phyloP scores from a whole-genome alignment of 2,888 invertebrate genomes.

The Limnephilus auricula region DNA sequence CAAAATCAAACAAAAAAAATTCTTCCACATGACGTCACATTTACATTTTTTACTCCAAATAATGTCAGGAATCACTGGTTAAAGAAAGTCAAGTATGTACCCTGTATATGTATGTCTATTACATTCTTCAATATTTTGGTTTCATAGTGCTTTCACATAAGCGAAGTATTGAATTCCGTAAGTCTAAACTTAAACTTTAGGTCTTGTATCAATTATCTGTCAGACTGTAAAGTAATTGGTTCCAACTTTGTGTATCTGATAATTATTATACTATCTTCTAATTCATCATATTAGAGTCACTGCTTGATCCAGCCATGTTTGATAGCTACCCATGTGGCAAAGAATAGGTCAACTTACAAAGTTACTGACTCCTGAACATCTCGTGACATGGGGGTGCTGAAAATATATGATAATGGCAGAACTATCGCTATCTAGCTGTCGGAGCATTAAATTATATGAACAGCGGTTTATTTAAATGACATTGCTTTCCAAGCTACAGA shows the following conservation, averaged over 20 bases:
- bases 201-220: background rate
- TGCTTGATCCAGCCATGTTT: background rate
- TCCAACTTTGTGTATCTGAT: background rate
- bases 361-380: background rate
- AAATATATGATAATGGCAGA: background rate
- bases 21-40: no score
- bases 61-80: no score
- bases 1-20: no score
- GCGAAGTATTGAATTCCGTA: no score
- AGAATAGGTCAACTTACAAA: background rate
- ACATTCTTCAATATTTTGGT: background rate
- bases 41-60: no score
- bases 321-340: background rate
- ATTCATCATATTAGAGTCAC: background rate
- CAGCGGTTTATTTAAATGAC: background rate
- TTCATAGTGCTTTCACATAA: no score
- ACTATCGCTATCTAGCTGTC: background rate
- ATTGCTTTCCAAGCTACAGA: slow-evolving; percentile 48
- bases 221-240: background rate
- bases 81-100: no score
- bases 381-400: background rate
- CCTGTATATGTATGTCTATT: background rate
- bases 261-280: background rate
- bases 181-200: no score
- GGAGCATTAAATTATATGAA: background rate